Evolutionary conservation across 2,113 vertebrate genomes (phyloP), one percentile per base, ranked within the genome.

Genomic region (Dunckerocampus dactyliophorus): DNA sequence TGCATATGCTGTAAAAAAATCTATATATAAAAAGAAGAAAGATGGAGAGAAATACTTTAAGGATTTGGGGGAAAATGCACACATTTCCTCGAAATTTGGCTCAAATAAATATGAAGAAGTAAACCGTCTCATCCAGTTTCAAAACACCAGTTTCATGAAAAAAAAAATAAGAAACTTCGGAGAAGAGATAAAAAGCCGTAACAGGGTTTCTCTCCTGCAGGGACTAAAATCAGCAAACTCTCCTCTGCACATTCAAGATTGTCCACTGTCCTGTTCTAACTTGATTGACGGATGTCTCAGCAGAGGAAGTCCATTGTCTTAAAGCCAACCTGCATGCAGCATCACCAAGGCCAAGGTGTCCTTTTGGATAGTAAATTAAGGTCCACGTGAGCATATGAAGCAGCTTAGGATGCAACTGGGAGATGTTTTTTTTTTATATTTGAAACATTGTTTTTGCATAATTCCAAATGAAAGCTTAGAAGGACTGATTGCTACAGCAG

Each of bases 71-170:
- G 75, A 68, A 78, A 72, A 77, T 62, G 76, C 63, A 58, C 66
- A 88, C 80, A 80, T 81, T 84, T 88, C 72, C 81, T 81, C 73
- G 77, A 60, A 76, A 81, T 84, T 84, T 91, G 89, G 89, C 89
- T 92, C 90, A 89, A 91, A 91, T 91, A 91, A 92, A 91, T 90
- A 89, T 86, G 54, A 82, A 83, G 85, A 86, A 81, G 82, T 82
- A 85, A 90, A 89, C 84, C 19, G 60, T 78, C 69, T 84, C 65
- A 81, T 81, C 81, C 74, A 87, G 83, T 81, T 79, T 14, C 74
- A 82, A 81, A 80, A 81, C 48, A 82, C 59, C 68, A 81, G 69
- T 62, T 75, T 67, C 71, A 37, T 37, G 52, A 11, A 54, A 37
- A 54, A 52, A 34, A 53, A 55, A 56, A 62, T 59, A 72, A 62